Percentiles rank a stretch among this genome's conserved stretches.
Conservation (phyloP, 2,888 invertebrate genomes). For the Creontiades dilutus region DNA sequence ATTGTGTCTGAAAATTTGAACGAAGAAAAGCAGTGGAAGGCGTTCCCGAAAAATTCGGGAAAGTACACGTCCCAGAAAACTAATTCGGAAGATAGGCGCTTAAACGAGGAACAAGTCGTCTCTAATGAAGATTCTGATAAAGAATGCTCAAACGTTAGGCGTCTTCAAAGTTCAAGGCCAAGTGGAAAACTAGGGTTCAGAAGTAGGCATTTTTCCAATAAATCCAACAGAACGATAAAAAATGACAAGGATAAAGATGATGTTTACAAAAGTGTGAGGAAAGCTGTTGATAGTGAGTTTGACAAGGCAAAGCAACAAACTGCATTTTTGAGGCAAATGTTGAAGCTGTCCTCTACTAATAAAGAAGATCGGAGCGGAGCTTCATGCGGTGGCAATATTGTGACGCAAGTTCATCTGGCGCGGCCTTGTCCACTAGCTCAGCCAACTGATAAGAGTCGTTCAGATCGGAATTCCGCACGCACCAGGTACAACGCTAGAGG, state of each 20-base stretch:
- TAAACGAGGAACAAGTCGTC: neutral
- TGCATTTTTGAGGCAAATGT: conserved; percentile 70
- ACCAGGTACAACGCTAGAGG: neutral
- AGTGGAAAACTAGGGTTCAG: conserved; percentile 7
- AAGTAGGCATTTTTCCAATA: conserved; percentile 45
- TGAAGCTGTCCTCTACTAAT: conserved; percentile 65
- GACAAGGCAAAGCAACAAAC: conserved; percentile 72
- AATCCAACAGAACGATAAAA: conserved; percentile 24
- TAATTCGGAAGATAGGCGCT: neutral
- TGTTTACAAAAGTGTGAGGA: neutral
- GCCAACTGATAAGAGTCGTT: neutral
- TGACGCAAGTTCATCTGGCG: neutral
- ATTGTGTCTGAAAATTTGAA: neutral
- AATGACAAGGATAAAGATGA: conserved; percentile 41
- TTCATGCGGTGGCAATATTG: neutral
- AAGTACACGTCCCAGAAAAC: neutral
- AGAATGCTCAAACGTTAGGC: neutral
- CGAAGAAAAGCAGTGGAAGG: neutral
- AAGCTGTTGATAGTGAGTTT: conserved; percentile 4
- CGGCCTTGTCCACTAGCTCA: neutral
- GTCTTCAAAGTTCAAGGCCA: neutral
- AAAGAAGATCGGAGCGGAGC: neutral
- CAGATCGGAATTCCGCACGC: neutral
- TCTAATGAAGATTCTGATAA: conserved; percentile 28
- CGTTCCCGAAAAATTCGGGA: neutral